Percentiles rank a stretch among this genome's conserved stretches.
phyloP scores from a whole-genome alignment of 1,140 invertebrate species.

The Neotoxoptera formosana region DNA sequence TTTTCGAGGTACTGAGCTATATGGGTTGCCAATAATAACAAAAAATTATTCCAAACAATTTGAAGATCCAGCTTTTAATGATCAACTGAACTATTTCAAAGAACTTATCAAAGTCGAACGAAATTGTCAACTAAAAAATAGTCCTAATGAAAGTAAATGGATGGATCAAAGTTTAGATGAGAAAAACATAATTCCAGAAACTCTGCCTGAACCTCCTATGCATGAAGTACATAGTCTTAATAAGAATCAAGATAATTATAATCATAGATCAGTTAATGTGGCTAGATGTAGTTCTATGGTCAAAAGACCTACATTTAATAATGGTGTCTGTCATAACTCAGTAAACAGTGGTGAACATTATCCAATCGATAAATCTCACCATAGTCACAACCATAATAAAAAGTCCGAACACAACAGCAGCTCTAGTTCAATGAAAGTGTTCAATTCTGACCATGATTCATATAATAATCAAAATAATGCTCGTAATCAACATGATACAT shows the following conservation, averaged over 20 bases:
- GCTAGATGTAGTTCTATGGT: background rate
- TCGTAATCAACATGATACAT: background rate
- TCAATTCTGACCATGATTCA: background rate
- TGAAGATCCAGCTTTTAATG: conserved; percentile 42
- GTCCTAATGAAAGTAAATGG: background rate
- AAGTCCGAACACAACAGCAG: background rate
- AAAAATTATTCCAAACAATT: conserved; percentile 4
- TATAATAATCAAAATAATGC: conserved; percentile 14
- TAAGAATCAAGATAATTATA: background rate
- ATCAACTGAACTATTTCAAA: conserved; percentile 44
- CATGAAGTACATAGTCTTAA: background rate
- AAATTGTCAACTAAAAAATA: background rate
- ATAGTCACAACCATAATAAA: background rate
- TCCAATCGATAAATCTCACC: background rate
- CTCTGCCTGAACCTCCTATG: conserved; percentile 30
- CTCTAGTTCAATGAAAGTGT: background rate
- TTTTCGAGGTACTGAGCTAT: conserved; percentile 6
- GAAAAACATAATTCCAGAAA: conserved; percentile 38
- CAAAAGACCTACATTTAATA: background rate
- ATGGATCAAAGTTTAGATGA: conserved; percentile 6
- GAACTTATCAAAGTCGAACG: conserved; percentile 7
- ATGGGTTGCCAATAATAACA: conserved; percentile 20
- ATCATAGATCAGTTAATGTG: background rate
- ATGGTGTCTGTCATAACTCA: background rate
- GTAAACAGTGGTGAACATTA: background rate